These are phyloP conservation scores for Hyles vespertilio DNA, from an alignment of 1,140 invertebrate species.

Conservation along the genomic window DNA sequence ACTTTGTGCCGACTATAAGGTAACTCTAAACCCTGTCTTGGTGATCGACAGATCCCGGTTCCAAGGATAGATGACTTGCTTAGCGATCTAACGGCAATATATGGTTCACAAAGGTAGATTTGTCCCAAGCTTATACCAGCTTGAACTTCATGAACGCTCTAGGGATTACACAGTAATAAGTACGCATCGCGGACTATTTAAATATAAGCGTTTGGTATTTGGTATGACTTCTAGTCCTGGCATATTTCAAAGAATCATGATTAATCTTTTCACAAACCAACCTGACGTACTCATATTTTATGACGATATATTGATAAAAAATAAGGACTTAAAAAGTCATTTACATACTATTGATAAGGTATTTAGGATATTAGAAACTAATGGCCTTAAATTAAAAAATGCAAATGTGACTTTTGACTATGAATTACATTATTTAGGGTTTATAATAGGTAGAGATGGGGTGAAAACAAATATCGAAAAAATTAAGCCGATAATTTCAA, in stretches of 20 bases:
- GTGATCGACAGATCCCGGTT: no score
- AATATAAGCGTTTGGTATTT: constrained; percentile 33
- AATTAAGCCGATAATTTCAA: constrained; percentile 47
- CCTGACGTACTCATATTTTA: constrained; percentile 29
- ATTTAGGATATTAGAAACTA: constrained; percentile 10
- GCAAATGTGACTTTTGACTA: constrained; percentile 39
- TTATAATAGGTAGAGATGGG: constrained; percentile 30
- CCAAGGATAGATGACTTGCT: no score
- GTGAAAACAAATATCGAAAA: constrained; percentile 47
- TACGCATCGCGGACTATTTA: constrained; percentile 36
- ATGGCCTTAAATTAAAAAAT: constrained; percentile 30
- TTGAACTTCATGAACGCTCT: no score
- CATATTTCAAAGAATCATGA: constrained; percentile 31
- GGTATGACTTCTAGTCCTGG: constrained; percentile 31
- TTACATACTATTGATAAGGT: constrained; percentile 16
- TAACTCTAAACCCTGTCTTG: no score
- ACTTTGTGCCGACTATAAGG: no score
- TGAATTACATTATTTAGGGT: constrained; percentile 39
- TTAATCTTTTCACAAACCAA: constrained; percentile 22
- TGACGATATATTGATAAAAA: constrained; percentile 30
- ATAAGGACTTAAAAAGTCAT: constrained; percentile 9
- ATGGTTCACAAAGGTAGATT: no score
- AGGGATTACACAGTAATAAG: constrained; percentile 17
- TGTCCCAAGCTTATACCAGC: no score
- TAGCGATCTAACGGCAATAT: no score